phyloP scores from a whole-genome alignment of 2,888 invertebrate species.

The Lochmaea crataegi region DNA sequence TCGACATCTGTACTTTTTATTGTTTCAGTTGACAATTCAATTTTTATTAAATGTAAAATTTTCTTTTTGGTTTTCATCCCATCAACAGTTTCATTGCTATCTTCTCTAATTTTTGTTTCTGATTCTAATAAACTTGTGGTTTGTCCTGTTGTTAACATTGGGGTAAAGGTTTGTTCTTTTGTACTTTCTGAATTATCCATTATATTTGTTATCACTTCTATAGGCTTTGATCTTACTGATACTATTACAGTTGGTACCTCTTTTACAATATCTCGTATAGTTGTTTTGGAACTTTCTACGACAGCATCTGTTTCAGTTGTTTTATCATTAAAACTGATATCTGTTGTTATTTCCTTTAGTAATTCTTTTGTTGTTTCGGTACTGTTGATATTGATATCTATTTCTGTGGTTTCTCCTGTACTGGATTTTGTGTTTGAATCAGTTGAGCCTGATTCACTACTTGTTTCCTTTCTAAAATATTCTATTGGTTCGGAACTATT shows the following conservation, averaged over 20 bases:
- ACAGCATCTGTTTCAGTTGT: constrained; percentile 4
- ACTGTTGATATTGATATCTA: background rate
- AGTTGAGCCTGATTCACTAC: background rate
- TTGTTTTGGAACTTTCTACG: background rate
- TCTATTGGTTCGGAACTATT: background rate
- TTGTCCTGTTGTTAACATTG: background rate
- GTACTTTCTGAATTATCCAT: no score
- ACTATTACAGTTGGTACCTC: no score
- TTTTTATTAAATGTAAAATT: background rate
- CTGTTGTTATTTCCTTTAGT: background rate
- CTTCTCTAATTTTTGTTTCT: background rate
- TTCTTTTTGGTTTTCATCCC: background rate
- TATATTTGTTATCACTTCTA: background rate
- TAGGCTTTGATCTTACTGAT: background rate
- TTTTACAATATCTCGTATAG: background rate
- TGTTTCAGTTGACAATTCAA: background rate
- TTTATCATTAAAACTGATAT: background rate
- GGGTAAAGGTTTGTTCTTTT: background rate
- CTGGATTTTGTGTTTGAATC: background rate
- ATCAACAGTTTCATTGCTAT: no score
- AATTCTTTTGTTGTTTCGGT: constrained; percentile 7
- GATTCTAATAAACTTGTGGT: background rate
- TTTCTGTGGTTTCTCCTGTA: background rate
- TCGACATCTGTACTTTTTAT: no score
- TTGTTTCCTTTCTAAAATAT: background rate